Evolutionary conservation across 2,888 invertebrate species (phyloP).

Genomic region (Polymixis lichenea): DNA sequence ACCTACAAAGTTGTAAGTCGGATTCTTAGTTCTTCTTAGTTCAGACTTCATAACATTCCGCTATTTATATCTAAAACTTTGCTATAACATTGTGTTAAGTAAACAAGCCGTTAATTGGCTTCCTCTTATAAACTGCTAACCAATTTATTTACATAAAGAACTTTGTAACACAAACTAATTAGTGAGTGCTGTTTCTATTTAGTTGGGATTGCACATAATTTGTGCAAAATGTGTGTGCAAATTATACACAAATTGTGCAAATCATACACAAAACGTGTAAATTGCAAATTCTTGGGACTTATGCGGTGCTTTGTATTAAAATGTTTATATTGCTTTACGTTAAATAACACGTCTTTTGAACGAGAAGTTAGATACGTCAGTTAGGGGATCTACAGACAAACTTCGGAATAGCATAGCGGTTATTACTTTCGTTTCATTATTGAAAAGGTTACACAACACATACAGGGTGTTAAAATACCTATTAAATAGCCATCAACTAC

Average conservation of each 20-base stretch:
- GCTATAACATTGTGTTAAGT: slow-evolving; percentile 16
- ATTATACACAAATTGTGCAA: background rate
- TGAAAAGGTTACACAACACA: background rate
- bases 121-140: slow-evolving; percentile 21
- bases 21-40: no score
- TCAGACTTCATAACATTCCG: background rate
- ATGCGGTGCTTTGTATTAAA: background rate
- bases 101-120: slow-evolving; percentile 33
- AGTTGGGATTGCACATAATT: slow-evolving; percentile 16
- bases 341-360: background rate
- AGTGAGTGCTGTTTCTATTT: slow-evolving; percentile 28
- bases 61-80: slow-evolving; percentile 14
- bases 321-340: background rate
- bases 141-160: slow-evolving; percentile 30
- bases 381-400: background rate
- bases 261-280: background rate
- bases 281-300: slow-evolving; percentile 1
- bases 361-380: slow-evolving; percentile 12
- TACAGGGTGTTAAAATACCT: background rate
- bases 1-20: background rate
- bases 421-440: background rate
- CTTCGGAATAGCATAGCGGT: background rate
- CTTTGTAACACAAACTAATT: slow-evolving; percentile 42
- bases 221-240: background rate
- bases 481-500: no score